A percentile compares a stretch with the other conserved stretches of the same genome.
Evolutionary conservation across 2,113 vertebrate species (phyloP).

Genomic region (Polypterus bichir): DNA sequence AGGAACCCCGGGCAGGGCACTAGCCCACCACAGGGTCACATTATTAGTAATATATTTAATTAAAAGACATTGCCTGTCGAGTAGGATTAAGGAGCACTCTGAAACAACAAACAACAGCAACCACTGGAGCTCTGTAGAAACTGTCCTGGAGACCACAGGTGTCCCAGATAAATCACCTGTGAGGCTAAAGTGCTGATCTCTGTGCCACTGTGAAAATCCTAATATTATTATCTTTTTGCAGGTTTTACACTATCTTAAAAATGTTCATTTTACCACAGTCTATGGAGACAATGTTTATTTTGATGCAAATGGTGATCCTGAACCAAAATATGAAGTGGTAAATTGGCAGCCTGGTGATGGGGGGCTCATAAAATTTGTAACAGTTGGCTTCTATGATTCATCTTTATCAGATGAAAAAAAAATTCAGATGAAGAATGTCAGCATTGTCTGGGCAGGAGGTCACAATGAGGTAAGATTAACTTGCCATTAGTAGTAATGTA

Average conservation of each 20-base stretch:
- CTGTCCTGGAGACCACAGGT: no score
- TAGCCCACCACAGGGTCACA: no score
- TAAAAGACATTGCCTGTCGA: no score
- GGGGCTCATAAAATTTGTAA: not conserved
- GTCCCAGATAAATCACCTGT: no score
- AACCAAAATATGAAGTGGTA: conserved; percentile 6
- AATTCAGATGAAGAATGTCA: not conserved
- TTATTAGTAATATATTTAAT: no score
- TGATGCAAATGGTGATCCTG: conserved; percentile 6
- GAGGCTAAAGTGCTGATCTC: no score
- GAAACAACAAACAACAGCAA: no score
- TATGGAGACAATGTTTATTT: conserved; percentile 3
- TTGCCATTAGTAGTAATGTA: no score
- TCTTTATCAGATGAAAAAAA: not conserved
- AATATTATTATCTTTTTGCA: not conserved
- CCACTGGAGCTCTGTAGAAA: no score
- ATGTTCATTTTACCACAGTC: conserved; percentile 5
- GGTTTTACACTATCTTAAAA: conserved; percentile 8
- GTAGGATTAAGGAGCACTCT: no score
- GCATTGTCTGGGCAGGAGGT: conserved; percentile 1
- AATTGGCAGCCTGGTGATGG: conserved; percentile 4
- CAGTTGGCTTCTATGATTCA: conserved; percentile 6
- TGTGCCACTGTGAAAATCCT: not conserved
- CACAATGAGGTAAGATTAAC: no score
- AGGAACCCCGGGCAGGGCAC: no score